Percentiles rank a stretch among this genome's conserved stretches.
Conservation (phyloP, 2,113 vertebrate genomes). For the Indicator indicator region DNA sequence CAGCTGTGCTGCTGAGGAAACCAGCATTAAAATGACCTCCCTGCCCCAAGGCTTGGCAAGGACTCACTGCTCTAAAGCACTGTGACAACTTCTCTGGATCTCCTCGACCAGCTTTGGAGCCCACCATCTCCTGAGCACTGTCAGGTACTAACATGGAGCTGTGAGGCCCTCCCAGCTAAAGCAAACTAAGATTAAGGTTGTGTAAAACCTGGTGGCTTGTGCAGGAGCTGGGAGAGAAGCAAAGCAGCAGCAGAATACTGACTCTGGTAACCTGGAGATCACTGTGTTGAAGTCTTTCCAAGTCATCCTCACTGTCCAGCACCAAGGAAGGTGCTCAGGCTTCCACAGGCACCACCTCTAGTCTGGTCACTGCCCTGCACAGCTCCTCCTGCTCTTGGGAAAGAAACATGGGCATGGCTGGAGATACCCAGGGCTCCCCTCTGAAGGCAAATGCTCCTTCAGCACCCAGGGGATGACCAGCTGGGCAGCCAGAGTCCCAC, state of each 20-base stretch:
- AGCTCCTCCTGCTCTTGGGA: neutral
- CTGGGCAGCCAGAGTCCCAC: neutral
- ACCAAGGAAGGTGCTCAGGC: neutral
- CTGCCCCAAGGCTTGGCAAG: too few relatives aligned
- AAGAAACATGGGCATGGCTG: neutral
- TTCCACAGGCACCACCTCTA: neutral
- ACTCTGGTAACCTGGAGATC: neutral
- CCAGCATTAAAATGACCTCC: too few relatives aligned
- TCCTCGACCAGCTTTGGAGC: too few relatives aligned
- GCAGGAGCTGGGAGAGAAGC: neutral
- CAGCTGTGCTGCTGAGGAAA: neutral
- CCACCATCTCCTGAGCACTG: neutral
- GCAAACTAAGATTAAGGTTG: too few relatives aligned
- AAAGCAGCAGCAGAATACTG: too few relatives aligned
- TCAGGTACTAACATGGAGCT: neutral
- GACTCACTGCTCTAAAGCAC: too few relatives aligned
- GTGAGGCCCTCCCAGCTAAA: neutral
- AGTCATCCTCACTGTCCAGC: neutral
- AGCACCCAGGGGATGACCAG: neutral
- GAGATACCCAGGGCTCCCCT: neutral
- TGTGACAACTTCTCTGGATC: too few relatives aligned
- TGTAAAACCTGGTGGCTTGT: neutral
- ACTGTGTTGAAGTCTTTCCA: neutral
- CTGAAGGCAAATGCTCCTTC: neutral
- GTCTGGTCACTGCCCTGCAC: neutral